Conservation (phyloP, 2,797 vertebrate genomes). For the Anguilla megastoma region DNA sequence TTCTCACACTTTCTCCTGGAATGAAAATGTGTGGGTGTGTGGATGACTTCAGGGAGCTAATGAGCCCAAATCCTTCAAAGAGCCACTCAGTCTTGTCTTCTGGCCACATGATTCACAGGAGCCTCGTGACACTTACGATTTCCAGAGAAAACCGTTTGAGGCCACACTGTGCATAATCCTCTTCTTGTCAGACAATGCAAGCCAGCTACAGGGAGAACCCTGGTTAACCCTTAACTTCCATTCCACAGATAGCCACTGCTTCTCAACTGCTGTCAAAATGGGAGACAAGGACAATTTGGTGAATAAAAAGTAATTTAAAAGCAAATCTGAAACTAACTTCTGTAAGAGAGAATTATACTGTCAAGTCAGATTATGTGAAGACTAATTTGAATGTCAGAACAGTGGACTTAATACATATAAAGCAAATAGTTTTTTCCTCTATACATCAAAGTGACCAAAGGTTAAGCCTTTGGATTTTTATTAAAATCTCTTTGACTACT, state of each 20-base stretch:
- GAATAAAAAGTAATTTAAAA: background rate
- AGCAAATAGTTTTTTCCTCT: conserved; percentile 39
- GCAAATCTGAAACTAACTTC: background rate
- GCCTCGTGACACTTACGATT: conserved; percentile 50
- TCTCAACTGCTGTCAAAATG: conserved; percentile 7
- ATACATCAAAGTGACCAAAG: conserved; percentile 53
- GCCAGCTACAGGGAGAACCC: conserved; percentile 28
- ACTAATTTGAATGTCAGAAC: conserved; percentile 15
- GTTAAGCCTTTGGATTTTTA: background rate
- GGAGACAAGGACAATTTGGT: background rate
- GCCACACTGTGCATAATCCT: conserved; percentile 53
- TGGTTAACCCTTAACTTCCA: conserved; percentile 27
- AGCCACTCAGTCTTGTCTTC: conserved; percentile 23
- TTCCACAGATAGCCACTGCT: conserved; percentile 37
- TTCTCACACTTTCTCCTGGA: background rate
- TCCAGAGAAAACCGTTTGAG: conserved; percentile 40
- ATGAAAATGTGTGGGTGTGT: conserved; percentile 4
- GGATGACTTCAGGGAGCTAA: conserved; percentile 14
- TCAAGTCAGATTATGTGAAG: conserved; percentile 28
- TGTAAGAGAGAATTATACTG: background rate
- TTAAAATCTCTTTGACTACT: background rate
- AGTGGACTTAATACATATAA: background rate
- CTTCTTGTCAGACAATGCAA: conserved; percentile 55
- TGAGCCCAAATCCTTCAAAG: conserved; percentile 22
- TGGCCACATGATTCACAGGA: conserved; percentile 59